A percentile compares a stretch with the other conserved stretches of the same genome.
phyloP scores from a whole-genome alignment of 2,113 vertebrate genomes.

The Mixornis gularis region DNA sequence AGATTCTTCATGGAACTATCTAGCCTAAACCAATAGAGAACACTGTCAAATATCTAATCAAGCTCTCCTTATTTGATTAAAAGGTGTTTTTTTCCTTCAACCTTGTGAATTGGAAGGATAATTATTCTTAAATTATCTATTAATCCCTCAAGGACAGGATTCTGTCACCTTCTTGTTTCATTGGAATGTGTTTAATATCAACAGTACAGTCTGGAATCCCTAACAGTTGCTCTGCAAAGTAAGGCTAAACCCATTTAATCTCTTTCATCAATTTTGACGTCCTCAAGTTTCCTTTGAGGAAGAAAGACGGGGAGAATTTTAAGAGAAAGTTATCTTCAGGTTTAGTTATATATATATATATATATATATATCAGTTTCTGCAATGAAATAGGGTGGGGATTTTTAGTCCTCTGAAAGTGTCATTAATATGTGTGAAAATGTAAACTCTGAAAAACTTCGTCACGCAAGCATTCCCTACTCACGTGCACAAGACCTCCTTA shows the following conservation, averaged over 20 bases:
- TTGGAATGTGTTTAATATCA: slow-evolving; percentile 11
- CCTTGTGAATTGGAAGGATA: neutral
- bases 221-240: slow-evolving; percentile 24
- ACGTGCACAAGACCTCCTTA: rapidly evolving
- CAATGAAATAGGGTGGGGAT: neutral
- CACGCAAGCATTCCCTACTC: neutral
- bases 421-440: neutral
- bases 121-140: slow-evolving; percentile 31
- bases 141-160: slow-evolving; percentile 19
- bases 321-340: neutral
- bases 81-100: neutral
- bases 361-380: neutral
- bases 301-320: neutral
- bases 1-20: neutral
- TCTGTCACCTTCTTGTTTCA: slow-evolving; percentile 23
- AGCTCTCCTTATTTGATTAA: slow-evolving; percentile 5
- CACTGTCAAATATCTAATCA: neutral
- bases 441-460: neutral
- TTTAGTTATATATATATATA: neutral
- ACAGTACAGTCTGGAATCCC: slow-evolving; percentile 10
- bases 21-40: neutral
- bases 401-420: neutral
- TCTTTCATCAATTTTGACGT: neutral
- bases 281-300: neutral
- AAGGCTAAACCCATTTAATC: slow-evolving; percentile 40